Evolutionary conservation across 2,888 invertebrate species (phyloP).

Genomic region (Automeris io): DNA sequence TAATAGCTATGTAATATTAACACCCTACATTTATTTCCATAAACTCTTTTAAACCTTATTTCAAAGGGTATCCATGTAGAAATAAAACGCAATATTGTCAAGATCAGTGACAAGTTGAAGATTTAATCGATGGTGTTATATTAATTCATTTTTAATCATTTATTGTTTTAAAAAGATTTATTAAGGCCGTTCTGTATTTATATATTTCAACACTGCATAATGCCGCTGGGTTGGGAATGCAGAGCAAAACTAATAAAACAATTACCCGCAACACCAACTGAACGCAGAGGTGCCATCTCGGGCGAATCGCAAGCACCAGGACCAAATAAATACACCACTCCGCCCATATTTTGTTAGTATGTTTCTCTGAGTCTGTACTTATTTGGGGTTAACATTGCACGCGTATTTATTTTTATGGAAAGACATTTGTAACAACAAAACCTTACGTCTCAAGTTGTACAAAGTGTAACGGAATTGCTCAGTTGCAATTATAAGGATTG

Average conservation of each 20-base stretch:
- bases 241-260: constrained; percentile 49
- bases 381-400: background rate
- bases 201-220: constrained; percentile 12
- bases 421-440: background rate
- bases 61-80: too few relatives aligned
- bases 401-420: too few relatives aligned
- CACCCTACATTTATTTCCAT: too few relatives aligned
- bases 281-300: constrained; percentile 21
- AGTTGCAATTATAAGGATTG: too few relatives aligned
- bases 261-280: constrained; percentile 36
- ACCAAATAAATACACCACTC: constrained; percentile 42
- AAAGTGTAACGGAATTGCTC: too few relatives aligned
- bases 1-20: too few relatives aligned
- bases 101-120: too few relatives aligned
- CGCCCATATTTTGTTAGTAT: constrained; percentile 44
- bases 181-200: background rate
- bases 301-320: constrained; percentile 29
- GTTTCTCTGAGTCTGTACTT: too few relatives aligned
- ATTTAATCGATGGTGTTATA: background rate
- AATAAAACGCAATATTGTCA: too few relatives aligned
- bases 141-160: background rate
- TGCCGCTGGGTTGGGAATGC: constrained; percentile 62
- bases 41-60: too few relatives aligned
- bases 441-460: too few relatives aligned
- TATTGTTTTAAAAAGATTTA: background rate